A percentile compares a stretch with the other conserved stretches of the same genome.
These are phyloP conservation scores for Drosophila sordidula DNA, from an alignment of 2,888 invertebrate species.

Conservation along the genomic window DNA sequence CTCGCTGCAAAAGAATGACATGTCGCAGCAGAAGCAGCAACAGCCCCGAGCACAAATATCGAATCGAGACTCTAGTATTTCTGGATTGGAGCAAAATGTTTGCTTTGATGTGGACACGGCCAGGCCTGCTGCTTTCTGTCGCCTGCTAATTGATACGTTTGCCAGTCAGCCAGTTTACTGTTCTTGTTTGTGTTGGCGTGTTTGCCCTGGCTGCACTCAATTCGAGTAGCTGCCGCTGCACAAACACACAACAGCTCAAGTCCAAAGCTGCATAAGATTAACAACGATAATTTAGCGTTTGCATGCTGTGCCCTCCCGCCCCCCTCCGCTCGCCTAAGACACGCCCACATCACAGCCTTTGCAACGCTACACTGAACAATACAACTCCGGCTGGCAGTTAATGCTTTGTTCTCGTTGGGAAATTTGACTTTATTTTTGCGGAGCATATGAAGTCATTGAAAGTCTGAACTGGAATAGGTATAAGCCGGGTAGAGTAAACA, in stretches of 20 bases:
- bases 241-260: slow-evolving; percentile 13
- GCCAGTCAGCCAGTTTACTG: slow-evolving; percentile 21
- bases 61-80: too few relatives aligned
- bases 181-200: slow-evolving; percentile 29
- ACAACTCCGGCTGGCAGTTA: slow-evolving; percentile 38
- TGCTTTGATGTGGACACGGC: neutral
- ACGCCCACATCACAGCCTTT: slow-evolving; percentile 45
- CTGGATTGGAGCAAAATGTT: neutral
- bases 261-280: slow-evolving; percentile 58
- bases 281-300: slow-evolving; percentile 72
- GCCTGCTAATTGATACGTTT: slow-evolving; percentile 69
- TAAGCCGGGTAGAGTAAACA: neutral
- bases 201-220: slow-evolving; percentile 41
- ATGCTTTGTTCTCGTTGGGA: slow-evolving; percentile 49
- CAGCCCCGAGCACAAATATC: too few relatives aligned
- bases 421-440: slow-evolving; percentile 14
- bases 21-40: slow-evolving; percentile 5
- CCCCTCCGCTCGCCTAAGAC: neutral
- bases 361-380: slow-evolving; percentile 53
- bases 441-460: slow-evolving; percentile 5
- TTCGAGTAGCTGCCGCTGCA: slow-evolving; percentile 49
- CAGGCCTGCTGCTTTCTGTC: slow-evolving; percentile 33
- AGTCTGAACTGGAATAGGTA: neutral
- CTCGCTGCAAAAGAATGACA: slow-evolving; percentile 82
- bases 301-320: slow-evolving; percentile 49